Evolutionary conservation across 2,888 invertebrate species (phyloP), one percentile per base, ranked within the genome.

Genomic region (Sarcophaga rosellei): DNA sequence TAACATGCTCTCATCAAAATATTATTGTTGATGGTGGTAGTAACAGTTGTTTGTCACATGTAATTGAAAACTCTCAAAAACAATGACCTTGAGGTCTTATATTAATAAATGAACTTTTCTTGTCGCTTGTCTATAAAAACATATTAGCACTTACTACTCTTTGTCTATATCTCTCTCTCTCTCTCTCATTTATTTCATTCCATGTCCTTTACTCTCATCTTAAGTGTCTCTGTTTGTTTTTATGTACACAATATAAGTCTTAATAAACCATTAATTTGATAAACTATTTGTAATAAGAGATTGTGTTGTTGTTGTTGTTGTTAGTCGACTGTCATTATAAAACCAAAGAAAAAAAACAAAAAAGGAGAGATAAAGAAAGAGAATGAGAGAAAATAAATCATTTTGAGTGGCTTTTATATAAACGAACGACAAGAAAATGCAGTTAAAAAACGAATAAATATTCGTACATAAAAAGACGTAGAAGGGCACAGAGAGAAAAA

Each of bases 261-360:
- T 70, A 70, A 70, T 70, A 70, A 70, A 70, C 69, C 69, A 70
- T 70, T 70, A 70, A 70, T 70, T 70, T 70, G 47, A 69, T 69
- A 66, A 45, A 45, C 45, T 68, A 68, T 68, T 68, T 68, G 20
- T 45, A 45, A 45, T 66, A 44, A 44, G 35, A 11, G 47, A 47
- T 47, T 21, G 21, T 70, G 23, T 70, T 23, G 53, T 70, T 53
- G 12, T 47, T 47, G 15, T 15, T 53, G 4, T 17, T 53, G 53
- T 53, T 53, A 53, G 53, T 15, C 15, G 4, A 53, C 15, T 4
- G 53, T 4, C 17, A 12, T 53, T 53, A 25, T 63, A 35, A 35
- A 65, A 12, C 35, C 17, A 4, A 4, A 25, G 21, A 25, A 4
- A 17, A 35, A 2, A 25, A 65, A 25, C 4, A 17, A 35, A 74